Base-by-base conservation (phyloP, 2,797 vertebrate genomes). In the Allobates femoralis region DNA sequence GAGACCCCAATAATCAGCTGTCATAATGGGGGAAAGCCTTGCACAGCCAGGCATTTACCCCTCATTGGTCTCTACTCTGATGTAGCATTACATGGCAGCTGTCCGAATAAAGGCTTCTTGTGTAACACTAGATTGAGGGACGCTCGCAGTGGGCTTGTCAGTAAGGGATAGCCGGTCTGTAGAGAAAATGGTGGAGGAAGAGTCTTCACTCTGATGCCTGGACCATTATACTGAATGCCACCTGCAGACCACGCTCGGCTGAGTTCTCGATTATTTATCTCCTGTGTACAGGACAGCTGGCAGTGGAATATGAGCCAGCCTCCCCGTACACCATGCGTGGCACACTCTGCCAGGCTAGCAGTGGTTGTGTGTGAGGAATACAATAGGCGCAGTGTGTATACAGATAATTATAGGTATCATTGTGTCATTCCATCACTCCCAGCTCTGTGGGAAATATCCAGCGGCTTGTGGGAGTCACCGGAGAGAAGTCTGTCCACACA, bases 361-460 rank as follows among this genome's bases (percentile, higher is more conserved):
- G 2, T 69, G 32, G 32, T 81, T 53, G 64, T 82, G 80, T 56
- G n/a, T 10, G 76, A 53, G 19, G 51, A 58, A 73, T 71, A 85
- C 84, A 85, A 80, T 85, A 46, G 18, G 12, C 4, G 26, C 77
- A 73, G 19, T 80, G 84, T 85, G 21, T 85, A n/a, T 10, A 30
- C 5, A 19, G 18, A 32, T 80, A 85, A 80, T 80, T 80, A 80
- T n/a, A 80, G 64, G 77, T 80, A 28, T 85, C 60, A 55, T 60
- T 50, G 62, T 30, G 26, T 37, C 58, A 37, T 58, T 78, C 83
- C 62, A 85, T 56, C 76, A 41, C 84, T 85, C 84, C 84, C 62
- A 85, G 16, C 12, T 37, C 53, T 67, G 50, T 71, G 75, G 64
- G 76, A 85, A 85, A 79, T 23, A 21, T 66, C 21, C 46, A 69